Conservation (phyloP, 2,797 vertebrate genomes). For the Sebastes minor region DNA sequence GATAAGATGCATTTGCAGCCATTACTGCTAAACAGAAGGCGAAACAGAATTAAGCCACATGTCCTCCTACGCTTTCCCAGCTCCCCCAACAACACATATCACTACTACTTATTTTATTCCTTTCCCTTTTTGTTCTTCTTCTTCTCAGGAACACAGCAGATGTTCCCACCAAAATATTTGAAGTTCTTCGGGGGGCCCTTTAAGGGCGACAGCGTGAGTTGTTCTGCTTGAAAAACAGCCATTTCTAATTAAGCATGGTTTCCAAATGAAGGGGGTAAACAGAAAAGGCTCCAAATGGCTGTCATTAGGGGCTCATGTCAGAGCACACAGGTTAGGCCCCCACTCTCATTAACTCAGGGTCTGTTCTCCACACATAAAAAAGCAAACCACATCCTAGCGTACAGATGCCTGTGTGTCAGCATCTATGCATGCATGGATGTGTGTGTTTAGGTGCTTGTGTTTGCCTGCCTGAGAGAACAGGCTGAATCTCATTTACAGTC, state of each 20-base stretch:
- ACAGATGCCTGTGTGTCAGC: background rate
- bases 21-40: constrained; percentile 11
- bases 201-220: constrained; percentile 39
- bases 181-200: constrained; percentile 48
- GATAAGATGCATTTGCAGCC: background rate
- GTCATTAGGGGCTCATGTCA: constrained; percentile 54
- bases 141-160: constrained; percentile 25
- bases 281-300: constrained; percentile 48
- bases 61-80: background rate
- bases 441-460: constrained; percentile 20
- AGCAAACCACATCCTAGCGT: background rate
- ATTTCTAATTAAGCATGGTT: constrained; percentile 62
- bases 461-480: constrained; percentile 46
- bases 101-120: background rate
- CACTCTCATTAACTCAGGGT: constrained; percentile 40
- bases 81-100: background rate
- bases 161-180: constrained; percentile 47
- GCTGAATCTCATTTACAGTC: constrained; percentile 76
- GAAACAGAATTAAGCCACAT: background rate
- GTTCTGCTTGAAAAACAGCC: constrained; percentile 59
- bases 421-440: constrained; percentile 2
- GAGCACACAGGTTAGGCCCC: constrained; percentile 46
- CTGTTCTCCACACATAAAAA: constrained; percentile 10
- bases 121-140: background rate
- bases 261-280: constrained; percentile 61